A percentile compares a stretch with the other conserved stretches of the same genome.
Conservation (phyloP, 2,888 invertebrate genomes). For the Agonopterix alstromeriana region DNA sequence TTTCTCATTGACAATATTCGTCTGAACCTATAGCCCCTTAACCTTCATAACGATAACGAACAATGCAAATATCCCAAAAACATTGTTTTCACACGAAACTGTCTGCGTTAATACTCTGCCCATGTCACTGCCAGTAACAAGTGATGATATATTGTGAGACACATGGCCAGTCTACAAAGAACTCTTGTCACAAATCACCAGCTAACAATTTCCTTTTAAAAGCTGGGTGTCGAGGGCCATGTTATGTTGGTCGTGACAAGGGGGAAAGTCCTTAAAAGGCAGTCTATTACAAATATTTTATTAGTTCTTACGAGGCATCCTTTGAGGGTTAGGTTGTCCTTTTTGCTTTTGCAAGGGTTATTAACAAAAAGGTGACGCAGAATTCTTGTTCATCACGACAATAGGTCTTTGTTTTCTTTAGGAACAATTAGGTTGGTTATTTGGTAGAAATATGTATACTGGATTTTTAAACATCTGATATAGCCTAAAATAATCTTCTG, state of each 20-base stretch:
- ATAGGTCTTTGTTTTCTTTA: background rate
- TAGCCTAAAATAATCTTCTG: too few species aligned
- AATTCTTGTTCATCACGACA: constrained; percentile 4
- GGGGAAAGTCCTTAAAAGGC: constrained; percentile 25
- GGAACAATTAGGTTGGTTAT: too few species aligned
- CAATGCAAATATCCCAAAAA: constrained; percentile 17
- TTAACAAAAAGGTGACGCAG: constrained; percentile 28
- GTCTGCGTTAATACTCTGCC: constrained; percentile 25
- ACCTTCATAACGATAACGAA: constrained; percentile 17
- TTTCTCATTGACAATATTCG: too few species aligned
- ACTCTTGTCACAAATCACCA: constrained; percentile 3
- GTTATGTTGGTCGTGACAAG: constrained; percentile 13
- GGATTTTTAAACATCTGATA: too few species aligned
- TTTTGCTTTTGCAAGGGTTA: constrained; percentile 19
- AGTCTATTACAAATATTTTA: constrained; percentile 38
- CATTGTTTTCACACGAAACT: constrained; percentile 23
- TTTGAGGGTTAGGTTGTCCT: constrained; percentile 18
- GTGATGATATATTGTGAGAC: constrained; percentile 37
- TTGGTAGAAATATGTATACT: too few species aligned
- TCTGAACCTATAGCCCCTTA: too few species aligned
- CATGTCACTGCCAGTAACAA: constrained; percentile 48
- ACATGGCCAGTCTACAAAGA: constrained; percentile 17
- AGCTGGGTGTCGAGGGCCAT: constrained; percentile 8
- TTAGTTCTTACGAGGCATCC: constrained; percentile 28
- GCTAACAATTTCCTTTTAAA: too few species aligned